Evolutionary conservation across 1,140 invertebrate species (phyloP).

Genomic region (Drosophila lacertosa): DNA sequence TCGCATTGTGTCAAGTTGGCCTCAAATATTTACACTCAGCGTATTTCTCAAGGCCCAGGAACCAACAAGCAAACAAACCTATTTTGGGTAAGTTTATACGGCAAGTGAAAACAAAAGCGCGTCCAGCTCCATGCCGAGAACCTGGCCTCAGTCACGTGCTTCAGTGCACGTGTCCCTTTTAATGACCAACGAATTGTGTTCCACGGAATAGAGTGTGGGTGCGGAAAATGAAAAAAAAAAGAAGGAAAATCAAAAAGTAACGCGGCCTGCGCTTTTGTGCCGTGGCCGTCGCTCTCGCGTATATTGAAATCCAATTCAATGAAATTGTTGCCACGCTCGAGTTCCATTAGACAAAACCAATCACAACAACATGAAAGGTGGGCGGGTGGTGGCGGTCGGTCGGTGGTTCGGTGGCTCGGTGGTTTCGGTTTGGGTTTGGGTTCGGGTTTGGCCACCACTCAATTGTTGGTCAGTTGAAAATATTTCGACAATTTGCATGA

Average conservation of each 20-base stretch:
- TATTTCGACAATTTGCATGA: slow-evolving; percentile 82
- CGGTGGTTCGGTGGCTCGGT: too few relatives aligned
- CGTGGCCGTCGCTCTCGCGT: slow-evolving; percentile 11
- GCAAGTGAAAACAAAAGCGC: slow-evolving; percentile 52
- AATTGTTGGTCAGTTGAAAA: slow-evolving; percentile 80
- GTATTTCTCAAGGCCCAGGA: slow-evolving; percentile 53
- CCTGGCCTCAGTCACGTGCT: slow-evolving; percentile 74
- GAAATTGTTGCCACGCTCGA: slow-evolving; percentile 78
- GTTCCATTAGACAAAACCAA: slow-evolving; percentile 84
- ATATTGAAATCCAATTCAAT: slow-evolving; percentile 83
- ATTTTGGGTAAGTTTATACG: slow-evolving; percentile 42
- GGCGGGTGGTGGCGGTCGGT: background rate
- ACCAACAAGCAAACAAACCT: slow-evolving; percentile 44
- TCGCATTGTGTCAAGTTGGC: slow-evolving; percentile 61
- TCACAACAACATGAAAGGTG: slow-evolving; percentile 73
- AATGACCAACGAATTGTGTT: slow-evolving; percentile 81
- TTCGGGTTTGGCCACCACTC: slow-evolving; percentile 16
- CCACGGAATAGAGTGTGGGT: slow-evolving; percentile 11
- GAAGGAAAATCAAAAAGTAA: slow-evolving; percentile 67
- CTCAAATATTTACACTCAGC: slow-evolving; percentile 74
- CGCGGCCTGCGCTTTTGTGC: slow-evolving; percentile 40
- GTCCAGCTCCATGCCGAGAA: slow-evolving; percentile 55
- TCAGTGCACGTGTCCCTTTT: slow-evolving; percentile 82
- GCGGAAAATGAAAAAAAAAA: slow-evolving; percentile 13
- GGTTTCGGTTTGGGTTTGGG: slow-evolving; percentile 2